Base-by-base conservation (phyloP, 2,113 vertebrate species). In the Gallinago paraguaiae region DNA sequence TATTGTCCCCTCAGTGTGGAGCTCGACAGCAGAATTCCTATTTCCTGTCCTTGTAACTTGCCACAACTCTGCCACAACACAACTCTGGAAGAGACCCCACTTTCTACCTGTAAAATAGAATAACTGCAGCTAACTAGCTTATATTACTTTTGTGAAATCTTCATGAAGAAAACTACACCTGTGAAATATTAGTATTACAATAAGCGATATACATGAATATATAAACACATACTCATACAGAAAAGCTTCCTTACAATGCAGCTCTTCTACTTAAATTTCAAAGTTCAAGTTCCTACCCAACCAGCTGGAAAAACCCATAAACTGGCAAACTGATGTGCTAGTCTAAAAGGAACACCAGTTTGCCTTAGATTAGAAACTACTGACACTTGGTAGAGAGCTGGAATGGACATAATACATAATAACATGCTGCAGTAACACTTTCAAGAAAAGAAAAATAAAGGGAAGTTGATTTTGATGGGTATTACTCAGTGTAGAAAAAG, bases 371-470 rank as follows among this genome's bases (percentile, higher is more conserved):
- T 9, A 82, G 19, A 37, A 83, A 63, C n/a, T 53, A 45, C 9
- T 45, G 51, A 64, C 10, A 16, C 41, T 61, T 11, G 48, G 30
- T 7, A 69, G 33, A 82, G 45, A 63, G 28, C 22, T 8, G 8
- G 35, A 90, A 43, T 0, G 0, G 70, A 31, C 13, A 31, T 69
- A 81, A 25, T 8, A 35, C 4, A 1, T 51, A 80, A 1, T 51
- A 80, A 91, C 12, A 53, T 10, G 22, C 70, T 93, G n/a, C 56
- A 92, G 25, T 27, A 56, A 39, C 22, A 70, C 51, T 78, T 79
- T 9, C 8, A 48, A 77, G n/a, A 50, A 51, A 68, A 54, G 4
- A 1, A 50, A 25, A 45, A 33, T 46, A 65, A 54, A 37, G 18
- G 5, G 31, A 67, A n/a, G 77, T 68, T 92, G 33, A 70, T 48